These are phyloP conservation scores for Montipora efflorescens DNA, from an alignment of 64 coral and sea anemone genomes.

Conservation along the genomic window DNA sequence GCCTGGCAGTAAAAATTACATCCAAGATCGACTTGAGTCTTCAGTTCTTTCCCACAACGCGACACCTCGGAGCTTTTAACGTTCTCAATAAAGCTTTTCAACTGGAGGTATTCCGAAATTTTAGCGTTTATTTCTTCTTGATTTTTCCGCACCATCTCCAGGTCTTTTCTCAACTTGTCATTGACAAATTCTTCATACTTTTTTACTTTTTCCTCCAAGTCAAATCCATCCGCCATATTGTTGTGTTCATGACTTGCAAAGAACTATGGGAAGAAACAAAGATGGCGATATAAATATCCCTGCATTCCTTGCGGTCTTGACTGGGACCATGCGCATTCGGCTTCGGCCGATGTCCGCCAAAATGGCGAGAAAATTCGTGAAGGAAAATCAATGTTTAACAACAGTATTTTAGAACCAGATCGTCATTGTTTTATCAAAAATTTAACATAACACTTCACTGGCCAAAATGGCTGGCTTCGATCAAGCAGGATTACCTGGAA, in stretches of 20 bases:
- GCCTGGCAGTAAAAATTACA: slow-evolving; percentile 97
- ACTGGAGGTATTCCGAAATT: slow-evolving; percentile 88
- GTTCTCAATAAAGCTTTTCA: slow-evolving; percentile 84
- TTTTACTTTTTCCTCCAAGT: slow-evolving; percentile 74
- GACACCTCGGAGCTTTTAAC: slow-evolving; percentile 71
- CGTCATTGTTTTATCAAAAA: not conserved
- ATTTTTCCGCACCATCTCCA: slow-evolving; percentile 78
- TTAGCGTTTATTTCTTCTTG: slow-evolving; percentile 81
- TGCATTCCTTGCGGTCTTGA: slow-evolving; percentile 68
- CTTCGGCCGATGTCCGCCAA: slow-evolving; percentile 99
- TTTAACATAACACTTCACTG: slow-evolving; percentile 32
- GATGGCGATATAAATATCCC: slow-evolving; percentile 96
- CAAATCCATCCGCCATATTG: slow-evolving; percentile 85
- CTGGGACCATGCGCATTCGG: slow-evolving; percentile 98
- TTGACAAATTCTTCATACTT: slow-evolving; percentile 95
- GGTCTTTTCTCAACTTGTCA: slow-evolving; percentile 85
- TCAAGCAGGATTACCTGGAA: slow-evolving; percentile 93
- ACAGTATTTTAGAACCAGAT: not conserved
- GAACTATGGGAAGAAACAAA: slow-evolving; percentile 58
- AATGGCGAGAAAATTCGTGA: slow-evolving; percentile 84
- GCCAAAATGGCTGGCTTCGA: slow-evolving; percentile 96
- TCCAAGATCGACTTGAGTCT: slow-evolving; percentile 91
- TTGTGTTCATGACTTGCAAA: not conserved
- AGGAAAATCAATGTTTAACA: slow-evolving; percentile 52
- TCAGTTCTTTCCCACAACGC: slow-evolving; percentile 65